A percentile compares a stretch with the other conserved stretches of the same genome.
phyloP scores from a whole-genome alignment of 2,113 vertebrate species.

The Corythornis madagascariensis region DNA sequence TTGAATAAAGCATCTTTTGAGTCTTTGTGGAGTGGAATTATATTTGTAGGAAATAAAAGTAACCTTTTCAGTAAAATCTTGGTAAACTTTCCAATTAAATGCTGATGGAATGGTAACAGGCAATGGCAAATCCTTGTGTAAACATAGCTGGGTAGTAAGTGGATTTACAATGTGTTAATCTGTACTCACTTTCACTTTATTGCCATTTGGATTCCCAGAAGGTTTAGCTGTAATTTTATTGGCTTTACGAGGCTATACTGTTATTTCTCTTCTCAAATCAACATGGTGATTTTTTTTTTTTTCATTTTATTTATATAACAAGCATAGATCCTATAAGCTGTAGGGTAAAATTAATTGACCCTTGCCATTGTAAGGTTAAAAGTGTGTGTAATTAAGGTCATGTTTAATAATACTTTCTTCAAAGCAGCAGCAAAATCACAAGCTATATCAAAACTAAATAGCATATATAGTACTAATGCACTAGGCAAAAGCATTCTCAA shows the following conservation, averaged over 20 bases:
- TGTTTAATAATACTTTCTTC: conserved; percentile 7
- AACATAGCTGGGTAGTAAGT: conserved; percentile 82
- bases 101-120: conserved; percentile 82
- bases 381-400: conserved; percentile 42
- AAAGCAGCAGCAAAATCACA: not conserved
- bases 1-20: conserved; percentile 63
- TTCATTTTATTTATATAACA: conserved; percentile 68
- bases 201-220: conserved; percentile 89
- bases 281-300: conserved; percentile 7
- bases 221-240: conserved; percentile 93
- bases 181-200: conserved; percentile 90
- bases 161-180: conserved; percentile 88
- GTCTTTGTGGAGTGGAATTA: conserved; percentile 70
- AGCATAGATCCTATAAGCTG: conserved; percentile 19
- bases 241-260: conserved; percentile 85
- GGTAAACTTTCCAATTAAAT: conserved; percentile 81
- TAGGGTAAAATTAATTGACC: conserved; percentile 62
- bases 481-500: not conserved
- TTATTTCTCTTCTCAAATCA: conserved; percentile 71
- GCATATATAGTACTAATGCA: not conserved
- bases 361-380: conserved; percentile 27
- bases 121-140: conserved; percentile 80
- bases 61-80: conserved; percentile 72
- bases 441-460: not conserved
- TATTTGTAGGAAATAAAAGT: conserved; percentile 71